Percentiles rank a stretch among this genome's conserved stretches.
Evolutionary conservation across 1,140 invertebrate species (phyloP).

Genomic region (Tetragonula clypearis): DNA sequence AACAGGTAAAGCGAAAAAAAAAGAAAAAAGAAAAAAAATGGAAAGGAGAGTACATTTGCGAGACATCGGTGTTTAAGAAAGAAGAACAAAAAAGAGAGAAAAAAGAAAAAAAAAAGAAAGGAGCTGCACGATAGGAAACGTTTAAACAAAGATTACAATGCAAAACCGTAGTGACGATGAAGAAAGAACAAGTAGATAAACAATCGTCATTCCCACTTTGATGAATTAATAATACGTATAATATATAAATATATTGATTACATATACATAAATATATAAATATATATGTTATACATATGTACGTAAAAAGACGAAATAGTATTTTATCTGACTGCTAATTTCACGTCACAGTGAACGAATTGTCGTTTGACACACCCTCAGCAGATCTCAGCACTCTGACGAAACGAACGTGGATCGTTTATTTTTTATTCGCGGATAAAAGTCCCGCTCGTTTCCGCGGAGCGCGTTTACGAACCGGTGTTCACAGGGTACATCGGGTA

Average conservation of each 20-base stretch:
- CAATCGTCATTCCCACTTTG: constrained; percentile 36
- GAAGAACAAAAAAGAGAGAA: not conserved
- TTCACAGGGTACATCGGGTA: constrained; percentile 17
- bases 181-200: constrained; percentile 5
- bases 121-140: not conserved
- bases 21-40: not conserved
- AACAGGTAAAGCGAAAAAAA: not conserved
- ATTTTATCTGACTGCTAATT: constrained; percentile 62
- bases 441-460: constrained; percentile 63
- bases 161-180: constrained; percentile 12
- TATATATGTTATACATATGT: constrained; percentile 31
- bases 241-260: constrained; percentile 20
- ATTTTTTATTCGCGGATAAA: constrained; percentile 67
- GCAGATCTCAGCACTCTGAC: constrained; percentile 64
- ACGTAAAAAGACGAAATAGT: constrained; percentile 43
- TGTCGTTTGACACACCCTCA: constrained; percentile 51
- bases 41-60: not conserved
- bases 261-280: not conserved
- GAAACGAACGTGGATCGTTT: constrained; percentile 68
- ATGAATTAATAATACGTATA: constrained; percentile 48
- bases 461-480: constrained; percentile 57
- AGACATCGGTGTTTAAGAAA: constrained; percentile 11
- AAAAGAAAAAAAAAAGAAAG: not conserved
- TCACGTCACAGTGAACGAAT: constrained; percentile 43
- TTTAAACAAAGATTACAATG: constrained; percentile 17